Conservation (phyloP, 2,888 invertebrate genomes). For the Apamea monoglypha region DNA sequence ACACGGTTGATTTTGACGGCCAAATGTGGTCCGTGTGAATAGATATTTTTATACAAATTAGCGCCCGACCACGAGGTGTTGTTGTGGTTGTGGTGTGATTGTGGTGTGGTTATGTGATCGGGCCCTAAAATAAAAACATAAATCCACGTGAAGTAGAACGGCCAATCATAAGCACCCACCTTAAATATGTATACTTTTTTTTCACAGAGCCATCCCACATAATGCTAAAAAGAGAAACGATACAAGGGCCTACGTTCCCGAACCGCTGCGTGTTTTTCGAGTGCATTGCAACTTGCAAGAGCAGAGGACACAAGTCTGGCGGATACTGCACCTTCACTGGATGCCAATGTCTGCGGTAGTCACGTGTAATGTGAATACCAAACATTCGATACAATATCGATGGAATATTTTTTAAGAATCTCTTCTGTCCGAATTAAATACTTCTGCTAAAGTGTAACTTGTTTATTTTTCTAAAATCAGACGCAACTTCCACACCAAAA, state of each 20-base stretch:
- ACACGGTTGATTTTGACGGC: not conserved
- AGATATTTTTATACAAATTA: not conserved
- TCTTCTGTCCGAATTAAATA: not conserved
- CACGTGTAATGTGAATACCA: not conserved
- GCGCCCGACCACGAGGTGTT: not conserved
- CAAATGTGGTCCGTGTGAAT: not conserved
- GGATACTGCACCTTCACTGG: constrained; percentile 82
- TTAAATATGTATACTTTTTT: not conserved
- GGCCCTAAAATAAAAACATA: not conserved
- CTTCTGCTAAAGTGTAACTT: not conserved
- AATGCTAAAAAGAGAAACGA: constrained; percentile 71
- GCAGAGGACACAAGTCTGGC: constrained; percentile 73
- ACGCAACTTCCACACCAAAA: not conserved
- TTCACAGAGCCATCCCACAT: constrained; percentile 61
- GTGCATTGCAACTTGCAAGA: constrained; percentile 78
- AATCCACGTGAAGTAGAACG: not conserved
- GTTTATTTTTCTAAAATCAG: not conserved
- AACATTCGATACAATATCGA: not conserved
- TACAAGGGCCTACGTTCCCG: constrained; percentile 63
- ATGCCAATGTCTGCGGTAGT: constrained; percentile 77
- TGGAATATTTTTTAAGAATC: not conserved
- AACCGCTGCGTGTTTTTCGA: constrained; percentile 78
- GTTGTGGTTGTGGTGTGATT: not conserved
- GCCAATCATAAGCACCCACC: not conserved
- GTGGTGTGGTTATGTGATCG: not conserved